A percentile compares a stretch with the other conserved stretches of the same genome.
phyloP scores from a whole-genome alignment of 1,140 invertebrate genomes.

The Portunus trituberculatus region DNA sequence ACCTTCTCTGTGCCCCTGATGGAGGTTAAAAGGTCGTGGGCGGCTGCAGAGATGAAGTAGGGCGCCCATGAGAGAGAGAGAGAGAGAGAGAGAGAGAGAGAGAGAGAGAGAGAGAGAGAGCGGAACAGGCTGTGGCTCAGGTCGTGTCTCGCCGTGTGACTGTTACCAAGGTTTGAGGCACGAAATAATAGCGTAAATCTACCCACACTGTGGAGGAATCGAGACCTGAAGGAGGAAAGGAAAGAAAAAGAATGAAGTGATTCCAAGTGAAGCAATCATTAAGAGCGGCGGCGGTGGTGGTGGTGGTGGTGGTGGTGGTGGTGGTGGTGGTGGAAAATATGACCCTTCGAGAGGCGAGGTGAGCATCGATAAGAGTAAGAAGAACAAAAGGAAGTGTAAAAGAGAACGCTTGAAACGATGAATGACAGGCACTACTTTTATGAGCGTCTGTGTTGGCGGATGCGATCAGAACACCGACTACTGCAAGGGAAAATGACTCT shows the following conservation, averaged over 20 bases:
- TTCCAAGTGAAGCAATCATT: not conserved
- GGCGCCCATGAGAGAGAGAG: not conserved
- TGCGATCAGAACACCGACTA: not conserved
- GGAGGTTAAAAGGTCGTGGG: not conserved
- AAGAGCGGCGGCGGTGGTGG: not conserved
- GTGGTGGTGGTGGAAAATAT: not conserved
- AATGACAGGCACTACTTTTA: not conserved
- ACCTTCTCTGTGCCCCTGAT: not conserved
- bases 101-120: slow-evolving; percentile 7
- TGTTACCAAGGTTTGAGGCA: not conserved
- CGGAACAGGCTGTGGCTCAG: too few relatives aligned
- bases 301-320: not conserved
- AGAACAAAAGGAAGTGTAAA: not conserved
- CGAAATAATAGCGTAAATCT: not conserved
- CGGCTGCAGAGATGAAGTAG: not conserved
- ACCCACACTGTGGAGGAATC: not conserved
- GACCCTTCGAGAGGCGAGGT: not conserved
- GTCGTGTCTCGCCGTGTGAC: not conserved
- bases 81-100: not conserved
- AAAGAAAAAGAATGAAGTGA: not conserved
- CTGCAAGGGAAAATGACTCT: not conserved
- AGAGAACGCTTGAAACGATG: not conserved
- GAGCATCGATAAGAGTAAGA: not conserved
- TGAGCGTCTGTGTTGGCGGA: not conserved
- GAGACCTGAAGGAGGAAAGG: not conserved